These are phyloP conservation scores for Harpagifer antarcticus DNA, from an alignment of 2,797 vertebrate genomes.

Conservation along the genomic window DNA sequence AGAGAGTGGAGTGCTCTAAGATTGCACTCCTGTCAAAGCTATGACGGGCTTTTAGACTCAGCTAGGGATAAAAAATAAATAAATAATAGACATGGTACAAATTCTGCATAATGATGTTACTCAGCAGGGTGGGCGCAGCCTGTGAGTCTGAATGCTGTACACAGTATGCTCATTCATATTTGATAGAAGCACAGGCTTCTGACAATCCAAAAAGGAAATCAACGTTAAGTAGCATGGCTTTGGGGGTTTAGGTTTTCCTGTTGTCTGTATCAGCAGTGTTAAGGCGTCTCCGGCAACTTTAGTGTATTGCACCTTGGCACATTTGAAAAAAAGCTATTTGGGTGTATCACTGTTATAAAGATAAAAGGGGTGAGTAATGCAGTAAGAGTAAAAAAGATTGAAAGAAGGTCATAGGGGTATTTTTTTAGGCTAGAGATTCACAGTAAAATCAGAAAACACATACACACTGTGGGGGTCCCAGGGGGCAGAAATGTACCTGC, in stretches of 20 bases:
- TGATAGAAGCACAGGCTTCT: constrained; percentile 67
- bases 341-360: constrained; percentile 29
- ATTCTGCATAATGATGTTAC: constrained; percentile 61
- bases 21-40: constrained; percentile 33
- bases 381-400: constrained; percentile 24
- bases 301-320: background rate
- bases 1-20: constrained; percentile 20
- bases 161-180: constrained; percentile 73
- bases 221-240: constrained; percentile 44
- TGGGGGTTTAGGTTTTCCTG: constrained; percentile 44
- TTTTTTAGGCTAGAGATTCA: constrained; percentile 11
- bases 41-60: background rate
- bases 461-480: background rate
- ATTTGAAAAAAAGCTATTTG: constrained; percentile 19
- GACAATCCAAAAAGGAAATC: constrained; percentile 55
- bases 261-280: constrained; percentile 22
- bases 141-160: constrained; percentile 46
- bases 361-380: constrained; percentile 34
- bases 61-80: constrained; percentile 26
- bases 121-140: constrained; percentile 34
- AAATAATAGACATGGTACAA: constrained; percentile 51
- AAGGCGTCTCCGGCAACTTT: constrained; percentile 29
- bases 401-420: constrained; percentile 3
- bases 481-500: constrained; percentile 16
- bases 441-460: background rate